These are phyloP conservation scores for Colletes collaris DNA, from an alignment of 2,888 invertebrate species.

Conservation along the genomic window DNA sequence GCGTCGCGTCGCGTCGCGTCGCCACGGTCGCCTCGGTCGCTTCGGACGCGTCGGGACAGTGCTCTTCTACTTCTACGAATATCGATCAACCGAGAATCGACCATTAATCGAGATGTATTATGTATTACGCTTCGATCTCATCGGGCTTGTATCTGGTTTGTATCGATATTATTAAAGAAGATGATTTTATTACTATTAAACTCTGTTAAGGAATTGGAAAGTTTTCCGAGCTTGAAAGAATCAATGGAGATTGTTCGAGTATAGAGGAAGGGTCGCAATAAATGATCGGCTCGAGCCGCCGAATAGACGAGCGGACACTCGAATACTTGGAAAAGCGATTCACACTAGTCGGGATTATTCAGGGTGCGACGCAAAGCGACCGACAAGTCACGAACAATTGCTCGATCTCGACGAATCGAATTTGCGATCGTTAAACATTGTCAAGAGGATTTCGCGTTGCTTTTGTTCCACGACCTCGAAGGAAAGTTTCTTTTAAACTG, in stretches of 20 bases:
- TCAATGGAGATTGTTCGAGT: background rate
- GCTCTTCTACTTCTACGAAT: too few relatives aligned
- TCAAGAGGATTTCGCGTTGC: slow-evolving; percentile 54
- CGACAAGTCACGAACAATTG: slow-evolving; percentile 17
- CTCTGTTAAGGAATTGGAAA: slow-evolving; percentile 54
- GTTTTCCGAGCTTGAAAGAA: slow-evolving; percentile 48
- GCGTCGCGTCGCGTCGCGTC: background rate
- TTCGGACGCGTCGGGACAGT: background rate
- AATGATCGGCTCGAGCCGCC: slow-evolving; percentile 12
- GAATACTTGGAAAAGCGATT: background rate
- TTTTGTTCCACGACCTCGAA: slow-evolving; percentile 54
- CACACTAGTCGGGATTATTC: slow-evolving; percentile 28
- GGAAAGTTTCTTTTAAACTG: slow-evolving; percentile 62
- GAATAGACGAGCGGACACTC: slow-evolving; percentile 2
- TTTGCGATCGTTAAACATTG: slow-evolving; percentile 60
- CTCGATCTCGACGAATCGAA: slow-evolving; percentile 38
- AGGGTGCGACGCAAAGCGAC: background rate
- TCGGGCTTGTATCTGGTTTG: too few relatives aligned
- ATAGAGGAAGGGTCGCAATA: slow-evolving; percentile 24
- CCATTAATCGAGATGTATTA: too few relatives aligned
- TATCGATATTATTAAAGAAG: too few relatives aligned
- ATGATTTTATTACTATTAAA: background rate
- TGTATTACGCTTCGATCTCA: too few relatives aligned
- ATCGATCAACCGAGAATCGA: too few relatives aligned
- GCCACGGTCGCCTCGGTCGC: too few relatives aligned